Evolutionary conservation across 2,113 vertebrate genomes (phyloP), one percentile per base, ranked within the genome.

Genomic region (Puntigrus tetrazona): DNA sequence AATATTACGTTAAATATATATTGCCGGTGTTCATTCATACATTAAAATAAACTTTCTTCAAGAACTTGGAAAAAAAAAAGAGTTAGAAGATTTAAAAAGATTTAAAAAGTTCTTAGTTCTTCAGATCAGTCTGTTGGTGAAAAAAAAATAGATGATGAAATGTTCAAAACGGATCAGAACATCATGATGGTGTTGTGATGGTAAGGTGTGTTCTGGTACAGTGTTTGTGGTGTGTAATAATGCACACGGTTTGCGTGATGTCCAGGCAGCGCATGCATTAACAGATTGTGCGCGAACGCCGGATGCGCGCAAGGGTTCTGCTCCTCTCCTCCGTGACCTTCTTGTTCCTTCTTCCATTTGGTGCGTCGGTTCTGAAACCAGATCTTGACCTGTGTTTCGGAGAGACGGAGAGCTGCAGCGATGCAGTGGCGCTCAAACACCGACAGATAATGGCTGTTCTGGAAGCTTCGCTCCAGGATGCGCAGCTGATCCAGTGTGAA

Each of bases 321-420:
- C 52, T 77, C 85, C 7, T 91, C 87, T 1, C 27, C 73, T 67
- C 86, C 89, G 1, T 43, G 87, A 27, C 75, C 89, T 41, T 70
- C 90, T 76, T 82, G 83, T 82, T 94, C 94, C 88, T 94, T 95
- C 90, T 94, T 95, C 94, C 94, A 94, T 87, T 94, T 95, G 63
- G 94, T 95, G 70, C 94, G 93, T 1, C 94, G 72, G 92, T 95
- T 95, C 91, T 95, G 94, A 45, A 95, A 95, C 94, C 94, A 95
- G 89, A 95, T 95, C 90, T 95, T 95, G 20, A 95, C 93, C 89
- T 95, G 94, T 0, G 93, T 95, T 88, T 95, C 92, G 13, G 94
- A 93, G 16, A 95, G 92, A 22, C 70, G 76, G 34, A 95, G 90
- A 3, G 90, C 90, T 0, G 90, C 20, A 72, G 94, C 92, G 72